Conservation (phyloP, 2,888 invertebrate genomes). For the Polydrusus pterygomalis region DNA sequence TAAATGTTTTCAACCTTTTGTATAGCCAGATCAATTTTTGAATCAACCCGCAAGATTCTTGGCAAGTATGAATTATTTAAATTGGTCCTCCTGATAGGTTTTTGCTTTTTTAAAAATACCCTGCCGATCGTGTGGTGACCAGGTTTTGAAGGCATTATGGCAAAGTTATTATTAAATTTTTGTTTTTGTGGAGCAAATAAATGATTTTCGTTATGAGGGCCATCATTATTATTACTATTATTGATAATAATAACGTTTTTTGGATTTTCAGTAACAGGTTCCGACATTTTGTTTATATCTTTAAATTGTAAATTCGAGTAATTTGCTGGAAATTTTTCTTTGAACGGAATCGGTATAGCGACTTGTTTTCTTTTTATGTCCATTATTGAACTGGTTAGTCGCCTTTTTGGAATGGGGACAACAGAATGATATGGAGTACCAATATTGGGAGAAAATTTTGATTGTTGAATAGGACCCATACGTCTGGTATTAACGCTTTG, state of each 20-base stretch:
- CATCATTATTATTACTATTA: slow-evolving; percentile 37
- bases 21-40: slow-evolving; percentile 32
- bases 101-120: slow-evolving; percentile 16
- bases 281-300: neutral
- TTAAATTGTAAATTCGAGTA: neutral
- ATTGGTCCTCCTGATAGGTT: neutral
- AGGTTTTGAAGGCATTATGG: neutral
- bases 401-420: neutral
- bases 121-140: neutral
- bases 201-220: slow-evolving; percentile 12
- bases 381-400: neutral
- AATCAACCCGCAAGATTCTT: slow-evolving; percentile 33
- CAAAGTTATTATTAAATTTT: slow-evolving; percentile 13
- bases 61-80: neutral
- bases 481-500: neutral
- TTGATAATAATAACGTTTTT: slow-evolving; percentile 43
- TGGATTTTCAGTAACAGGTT: neutral
- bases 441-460: neutral
- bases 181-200: neutral
- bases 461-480: neutral
- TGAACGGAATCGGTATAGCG: no score
- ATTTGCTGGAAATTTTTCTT: neutral
- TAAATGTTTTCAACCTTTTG: slow-evolving; percentile 32
- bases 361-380: neutral
- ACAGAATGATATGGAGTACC: neutral